Evolutionary conservation across 2,888 invertebrate species (phyloP), one percentile per base, ranked within the genome.

Genomic region (Trichogramma evanescens): DNA sequence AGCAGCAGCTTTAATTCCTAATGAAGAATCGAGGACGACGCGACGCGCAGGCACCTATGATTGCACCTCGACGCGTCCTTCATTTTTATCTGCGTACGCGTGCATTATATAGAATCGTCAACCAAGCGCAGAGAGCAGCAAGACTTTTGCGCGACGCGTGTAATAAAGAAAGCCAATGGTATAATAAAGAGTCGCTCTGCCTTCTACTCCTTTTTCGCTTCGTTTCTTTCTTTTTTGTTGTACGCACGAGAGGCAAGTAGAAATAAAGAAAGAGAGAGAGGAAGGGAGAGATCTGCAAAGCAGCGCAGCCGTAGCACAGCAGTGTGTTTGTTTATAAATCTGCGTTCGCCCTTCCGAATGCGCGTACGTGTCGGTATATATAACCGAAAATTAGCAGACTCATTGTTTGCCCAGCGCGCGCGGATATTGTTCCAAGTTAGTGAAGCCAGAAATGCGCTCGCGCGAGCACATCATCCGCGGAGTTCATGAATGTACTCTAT

Each of bases 381-480:
- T 39, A 26, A 44, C 51, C 55, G 51, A 59, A 59, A 59, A 59
- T 59, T 55, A 59, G 55, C 55, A 39, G 50, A 55, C 55, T 55
- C 55, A 59, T 59, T 59, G 64, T 66, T 63, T 60, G 54, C 44
- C 60, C 60, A 43, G 62, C 57, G 60, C 56, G 62, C 57, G 60
- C 56, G 48, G 44, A 64, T 49, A 70, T 71, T 70, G 70, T 71
- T 70, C 65, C 59, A 61, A 68, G 60, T 65, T 67, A 68, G 66
- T 66, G 66, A 68, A 66, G 69, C 69, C 57, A 64, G 58, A 66
- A 65, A 58, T 8, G 45, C 44, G 9, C 38, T 52, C 56, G 13
- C 56, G 38, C 46, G 46, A 9, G 46, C 46, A 26, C 26, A 26
- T 26, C 26, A 3, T 1, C 26, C 26, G 26, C 26, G 26, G 26